Conservation (phyloP, 2,888 invertebrate species). For the Hirudinaria manillensis region DNA sequence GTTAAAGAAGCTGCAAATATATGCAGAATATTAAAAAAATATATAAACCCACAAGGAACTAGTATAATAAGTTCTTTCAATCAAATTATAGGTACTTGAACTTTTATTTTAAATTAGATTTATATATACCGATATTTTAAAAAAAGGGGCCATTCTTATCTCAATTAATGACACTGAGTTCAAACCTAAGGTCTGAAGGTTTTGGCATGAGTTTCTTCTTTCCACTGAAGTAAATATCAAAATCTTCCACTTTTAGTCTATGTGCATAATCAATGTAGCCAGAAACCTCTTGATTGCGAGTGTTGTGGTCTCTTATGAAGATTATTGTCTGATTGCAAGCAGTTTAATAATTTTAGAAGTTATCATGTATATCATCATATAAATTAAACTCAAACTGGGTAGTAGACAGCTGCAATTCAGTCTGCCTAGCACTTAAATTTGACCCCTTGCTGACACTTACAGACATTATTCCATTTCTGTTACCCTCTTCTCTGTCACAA, state of each 20-base stretch:
- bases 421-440: too few relatives aligned
- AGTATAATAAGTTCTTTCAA: not conserved
- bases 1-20: slow-evolving; percentile 59
- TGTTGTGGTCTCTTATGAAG: slow-evolving; percentile 67
- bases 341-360: not conserved
- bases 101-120: too few relatives aligned
- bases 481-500: slow-evolving; percentile 68
- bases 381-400: not conserved
- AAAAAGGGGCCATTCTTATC: too few relatives aligned
- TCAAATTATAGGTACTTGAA: not conserved
- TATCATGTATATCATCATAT: not conserved
- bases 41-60: not conserved
- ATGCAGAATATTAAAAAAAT: not conserved
- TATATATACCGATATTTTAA: too few relatives aligned
- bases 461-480: slow-evolving; percentile 68
- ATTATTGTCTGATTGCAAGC: slow-evolving; percentile 60
- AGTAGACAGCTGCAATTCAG: not conserved
- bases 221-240: slow-evolving; percentile 68
- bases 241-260: slow-evolving; percentile 67
- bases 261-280: slow-evolving; percentile 73
- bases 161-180: too few relatives aligned
- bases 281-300: slow-evolving; percentile 69
- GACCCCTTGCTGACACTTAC: slow-evolving; percentile 41
- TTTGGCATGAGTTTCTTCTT: slow-evolving; percentile 64
- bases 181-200: slow-evolving; percentile 66